These are phyloP conservation scores for Drosophila conformis DNA, from an alignment of 2,888 invertebrate species.

Conservation along the genomic window DNA sequence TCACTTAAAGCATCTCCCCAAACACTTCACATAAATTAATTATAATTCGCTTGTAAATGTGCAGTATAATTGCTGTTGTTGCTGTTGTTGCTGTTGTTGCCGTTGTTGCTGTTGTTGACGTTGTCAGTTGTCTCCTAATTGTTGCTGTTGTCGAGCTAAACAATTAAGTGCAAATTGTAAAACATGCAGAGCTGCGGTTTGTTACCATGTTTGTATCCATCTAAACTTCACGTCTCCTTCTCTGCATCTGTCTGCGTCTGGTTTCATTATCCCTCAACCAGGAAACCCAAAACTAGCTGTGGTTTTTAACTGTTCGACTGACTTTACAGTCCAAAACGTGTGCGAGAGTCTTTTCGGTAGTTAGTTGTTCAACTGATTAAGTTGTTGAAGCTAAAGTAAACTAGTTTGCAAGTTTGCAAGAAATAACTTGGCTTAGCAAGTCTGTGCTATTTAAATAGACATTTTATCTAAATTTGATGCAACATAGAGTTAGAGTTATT, in stretches of 20 bases:
- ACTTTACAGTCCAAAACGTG: conserved; percentile 19
- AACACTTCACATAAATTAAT: conserved; percentile 73
- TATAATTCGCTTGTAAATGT: conserved; percentile 63
- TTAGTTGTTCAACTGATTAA: conserved; percentile 30
- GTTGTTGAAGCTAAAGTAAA: conserved; percentile 13
- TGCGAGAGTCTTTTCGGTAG: conserved; percentile 14
- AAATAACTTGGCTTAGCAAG: background rate
- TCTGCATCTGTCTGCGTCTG: background rate
- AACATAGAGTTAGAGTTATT: background rate
- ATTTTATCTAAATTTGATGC: background rate
- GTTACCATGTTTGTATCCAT: conserved; percentile 17
- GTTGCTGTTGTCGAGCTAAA: conserved; percentile 44
- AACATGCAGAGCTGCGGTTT: conserved; percentile 59
- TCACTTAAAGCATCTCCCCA: conserved; percentile 31
- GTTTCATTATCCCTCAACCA: conserved; percentile 4
- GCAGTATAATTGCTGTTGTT: conserved; percentile 44
- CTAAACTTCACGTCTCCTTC: background rate
- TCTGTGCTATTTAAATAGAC: background rate
- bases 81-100: conserved; percentile 42
- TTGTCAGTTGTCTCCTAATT: conserved; percentile 30
- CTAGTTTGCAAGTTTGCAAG: background rate
- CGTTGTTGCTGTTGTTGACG: conserved; percentile 38
- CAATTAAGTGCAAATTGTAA: conserved; percentile 65
- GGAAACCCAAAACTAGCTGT: conserved; percentile 22
- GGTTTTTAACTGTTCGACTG: conserved; percentile 51